Percentiles rank a stretch among this genome's conserved stretches.
These are phyloP conservation scores for Eurytoma californica DNA, from an alignment of 2,888 invertebrate genomes.

Conservation along the genomic window DNA sequence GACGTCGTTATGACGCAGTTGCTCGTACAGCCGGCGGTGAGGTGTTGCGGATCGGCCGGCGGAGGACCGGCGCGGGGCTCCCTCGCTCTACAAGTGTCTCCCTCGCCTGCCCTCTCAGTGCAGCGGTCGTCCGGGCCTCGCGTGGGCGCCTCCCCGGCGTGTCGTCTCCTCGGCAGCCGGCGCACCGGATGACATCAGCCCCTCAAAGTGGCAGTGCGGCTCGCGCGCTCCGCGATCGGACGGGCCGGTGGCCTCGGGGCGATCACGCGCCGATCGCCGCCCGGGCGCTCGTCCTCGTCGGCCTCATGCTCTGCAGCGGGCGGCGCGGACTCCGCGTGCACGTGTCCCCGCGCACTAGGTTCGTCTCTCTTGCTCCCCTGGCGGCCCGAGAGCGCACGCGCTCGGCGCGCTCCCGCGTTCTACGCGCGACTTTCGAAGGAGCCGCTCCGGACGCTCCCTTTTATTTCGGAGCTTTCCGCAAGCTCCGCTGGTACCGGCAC, in stretches of 20 bases:
- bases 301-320: neutral
- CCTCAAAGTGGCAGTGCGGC: conserved; percentile 54
- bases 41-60: neutral
- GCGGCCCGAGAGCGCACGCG: conserved; percentile 8
- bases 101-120: neutral
- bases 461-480: too few species aligned
- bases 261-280: too few species aligned
- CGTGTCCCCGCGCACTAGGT: conserved; percentile 55
- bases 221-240: conserved; percentile 13
- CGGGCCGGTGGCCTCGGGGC: too few species aligned
- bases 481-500: too few species aligned
- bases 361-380: conserved; percentile 8
- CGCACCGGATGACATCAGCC: conserved; percentile 62
- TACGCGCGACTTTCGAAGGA: too few species aligned
- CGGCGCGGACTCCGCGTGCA: conserved; percentile 34
- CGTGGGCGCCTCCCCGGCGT: neutral
- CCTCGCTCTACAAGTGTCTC: conserved; percentile 15
- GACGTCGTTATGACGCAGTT: conserved; percentile 63
- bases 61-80: neutral
- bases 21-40: conserved; percentile 4
- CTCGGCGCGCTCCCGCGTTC: neutral
- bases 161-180: neutral
- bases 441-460: too few species aligned
- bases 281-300: too few species aligned
- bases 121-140: too few species aligned